These are phyloP conservation scores for Melipona quadrifasciata DNA, from an alignment of 1,140 invertebrate species.

Conservation along the genomic window DNA sequence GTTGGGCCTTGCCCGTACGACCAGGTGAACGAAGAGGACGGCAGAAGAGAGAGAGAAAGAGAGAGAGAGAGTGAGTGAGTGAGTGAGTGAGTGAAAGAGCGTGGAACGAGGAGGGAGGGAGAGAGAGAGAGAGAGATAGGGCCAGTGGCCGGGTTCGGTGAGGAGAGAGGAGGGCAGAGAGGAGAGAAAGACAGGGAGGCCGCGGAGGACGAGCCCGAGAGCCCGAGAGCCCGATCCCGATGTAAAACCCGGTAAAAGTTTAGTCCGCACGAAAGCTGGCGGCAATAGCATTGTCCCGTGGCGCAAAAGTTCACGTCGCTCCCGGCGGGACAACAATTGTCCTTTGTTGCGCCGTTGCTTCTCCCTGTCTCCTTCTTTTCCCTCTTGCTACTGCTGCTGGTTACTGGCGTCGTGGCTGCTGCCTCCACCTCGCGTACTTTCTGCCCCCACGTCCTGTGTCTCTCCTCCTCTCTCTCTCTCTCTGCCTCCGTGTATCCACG, in stretches of 20 bases:
- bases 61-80: slow-evolving; percentile 7
- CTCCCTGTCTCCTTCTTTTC: slow-evolving; percentile 39
- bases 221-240: slow-evolving; percentile 56
- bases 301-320: slow-evolving; percentile 65
- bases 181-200: slow-evolving; percentile 8
- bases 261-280: slow-evolving; percentile 57
- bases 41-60: slow-evolving; percentile 23
- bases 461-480: background rate
- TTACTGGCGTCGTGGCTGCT: slow-evolving; percentile 1
- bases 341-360: slow-evolving; percentile 62
- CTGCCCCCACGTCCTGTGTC: background rate
- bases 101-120: no score
- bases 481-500: no score
- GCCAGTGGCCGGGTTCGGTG: slow-evolving; percentile 26
- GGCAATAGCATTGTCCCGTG: slow-evolving; percentile 72
- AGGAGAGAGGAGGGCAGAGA: background rate
- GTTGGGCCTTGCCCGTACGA: slow-evolving; percentile 38
- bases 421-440: slow-evolving; percentile 21
- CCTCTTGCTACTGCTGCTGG: slow-evolving; percentile 17
- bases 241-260: slow-evolving; percentile 76
- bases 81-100: background rate
- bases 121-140: slow-evolving; percentile 13
- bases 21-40: slow-evolving; percentile 38
- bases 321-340: slow-evolving; percentile 70
- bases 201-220: slow-evolving; percentile 51